Conservation (phyloP, 2,797 vertebrate genomes). For the Gouania willdenowi region DNA sequence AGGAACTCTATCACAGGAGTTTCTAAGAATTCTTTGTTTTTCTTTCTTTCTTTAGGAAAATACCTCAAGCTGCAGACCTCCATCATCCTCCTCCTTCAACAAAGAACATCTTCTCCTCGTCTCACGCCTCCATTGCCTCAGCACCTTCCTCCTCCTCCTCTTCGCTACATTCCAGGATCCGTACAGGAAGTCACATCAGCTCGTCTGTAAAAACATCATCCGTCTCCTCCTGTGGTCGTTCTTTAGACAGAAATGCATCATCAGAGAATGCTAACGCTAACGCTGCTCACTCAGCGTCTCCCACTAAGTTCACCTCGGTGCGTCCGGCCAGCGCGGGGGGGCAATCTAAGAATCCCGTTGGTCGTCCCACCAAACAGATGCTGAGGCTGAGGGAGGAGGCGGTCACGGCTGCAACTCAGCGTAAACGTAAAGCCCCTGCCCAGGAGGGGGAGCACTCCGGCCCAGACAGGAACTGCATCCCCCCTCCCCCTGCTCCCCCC, state of each 20-base stretch:
- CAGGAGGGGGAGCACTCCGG: slow-evolving; percentile 72
- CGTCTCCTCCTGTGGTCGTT: slow-evolving; percentile 64
- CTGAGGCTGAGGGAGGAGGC: slow-evolving; percentile 75
- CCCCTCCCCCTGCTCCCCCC: slow-evolving; percentile 48
- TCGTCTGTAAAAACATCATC: slow-evolving; percentile 66
- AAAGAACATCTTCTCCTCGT: slow-evolving; percentile 58
- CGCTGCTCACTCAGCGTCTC: slow-evolving; percentile 49
- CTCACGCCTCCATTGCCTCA: slow-evolving; percentile 55
- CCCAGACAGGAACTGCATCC: slow-evolving; percentile 83
- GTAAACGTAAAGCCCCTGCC: slow-evolving; percentile 81
- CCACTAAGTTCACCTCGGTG: slow-evolving; percentile 61
- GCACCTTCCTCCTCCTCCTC: slow-evolving; percentile 55
- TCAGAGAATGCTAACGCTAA: slow-evolving; percentile 66
- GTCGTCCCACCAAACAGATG: slow-evolving; percentile 80
- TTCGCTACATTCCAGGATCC: slow-evolving; percentile 69
- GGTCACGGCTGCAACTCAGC: slow-evolving; percentile 55
- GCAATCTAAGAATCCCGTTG: slow-evolving; percentile 73
- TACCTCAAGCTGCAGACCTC: slow-evolving; percentile 84
- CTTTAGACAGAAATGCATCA: slow-evolving; percentile 67
- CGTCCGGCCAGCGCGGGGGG: slow-evolving; percentile 67
- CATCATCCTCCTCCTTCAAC: slow-evolving; percentile 61
- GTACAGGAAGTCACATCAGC: slow-evolving; percentile 70
- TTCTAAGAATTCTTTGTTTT: too few species aligned
- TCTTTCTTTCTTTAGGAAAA: slow-evolving; percentile 75
- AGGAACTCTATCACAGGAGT: too few species aligned